phyloP scores from a whole-genome alignment of 1,140 invertebrate species.

The Heliconius hermathena region DNA sequence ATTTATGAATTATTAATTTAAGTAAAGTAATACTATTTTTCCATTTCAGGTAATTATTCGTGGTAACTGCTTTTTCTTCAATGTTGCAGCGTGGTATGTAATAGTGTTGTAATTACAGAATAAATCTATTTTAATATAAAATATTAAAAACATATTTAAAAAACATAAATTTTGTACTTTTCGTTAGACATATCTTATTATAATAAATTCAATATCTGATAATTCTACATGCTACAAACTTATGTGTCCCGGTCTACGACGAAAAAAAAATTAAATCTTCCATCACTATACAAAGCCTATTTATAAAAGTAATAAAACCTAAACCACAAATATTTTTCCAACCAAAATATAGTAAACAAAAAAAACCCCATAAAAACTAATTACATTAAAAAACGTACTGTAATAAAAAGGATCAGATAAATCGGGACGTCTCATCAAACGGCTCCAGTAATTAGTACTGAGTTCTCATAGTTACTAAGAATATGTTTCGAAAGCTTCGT shows the following conservation, averaged over 20 bases:
- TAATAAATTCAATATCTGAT: no score
- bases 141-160: no score
- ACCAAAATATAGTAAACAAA: conserved; percentile 14
- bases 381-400: conserved; percentile 25
- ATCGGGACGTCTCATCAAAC: conserved; percentile 44
- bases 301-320: no score
- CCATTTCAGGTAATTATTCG: background rate
- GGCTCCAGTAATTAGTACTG: conserved; percentile 57
- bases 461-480: conserved; percentile 61
- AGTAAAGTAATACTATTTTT: background rate
- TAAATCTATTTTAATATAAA: background rate
- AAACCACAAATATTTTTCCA: background rate
- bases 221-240: no score
- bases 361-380: conserved; percentile 22
- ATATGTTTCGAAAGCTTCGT: conserved; percentile 42
- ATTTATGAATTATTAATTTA: background rate
- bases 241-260: no score
- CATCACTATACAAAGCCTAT: no score
- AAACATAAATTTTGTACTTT: no score
- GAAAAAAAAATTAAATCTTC: no score
- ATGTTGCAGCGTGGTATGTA: background rate
- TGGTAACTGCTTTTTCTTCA: background rate
- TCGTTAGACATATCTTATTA: no score
- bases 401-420: conserved; percentile 46
- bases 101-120: background rate